Evolutionary conservation across 2,888 invertebrate genomes (phyloP), one percentile per base, ranked within the genome.

Genomic region (Arrhopalites spinosus): DNA sequence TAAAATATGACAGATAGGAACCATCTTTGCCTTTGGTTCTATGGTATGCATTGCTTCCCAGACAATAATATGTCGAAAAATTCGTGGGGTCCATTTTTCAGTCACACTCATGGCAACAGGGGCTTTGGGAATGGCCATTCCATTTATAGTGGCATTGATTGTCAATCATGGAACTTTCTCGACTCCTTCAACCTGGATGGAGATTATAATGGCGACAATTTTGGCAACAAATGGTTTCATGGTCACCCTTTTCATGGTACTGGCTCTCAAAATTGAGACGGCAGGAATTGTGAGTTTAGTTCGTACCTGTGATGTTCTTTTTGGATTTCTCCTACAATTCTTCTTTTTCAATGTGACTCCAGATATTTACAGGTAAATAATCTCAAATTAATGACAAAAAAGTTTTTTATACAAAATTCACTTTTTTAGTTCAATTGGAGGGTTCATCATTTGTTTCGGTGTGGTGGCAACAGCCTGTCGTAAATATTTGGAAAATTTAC

Each of bases 221-320:
- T 87, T 95, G 78, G 94, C 92, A 53, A 86, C 92, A 70, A 93
- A 94, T 83, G 94, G 94, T 87, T 95, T 94, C 86, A 88, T 93
- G 61, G 95, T 95, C 0, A 95, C 95, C 87, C 94, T 95, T 83
- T 87, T 95, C 73, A 86, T 95, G 47, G 95, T 95, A 20, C 88
- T 94, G 84, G 93, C 95, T 1, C 86, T 95, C 80, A 94, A 95
- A 85, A 88, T 93, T 86, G 95, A 95, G 84, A 94, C 95, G 86
- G 95, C 95, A 7, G 95, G 95, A 0, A 94, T 95, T 27, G 95
- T 95, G 1, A 92, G 95, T 0, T 93, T 95, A 78, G 94, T 95
- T 17, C 89, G 95, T 29, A 93, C 94, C 74, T 93, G 93, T 17
- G 95, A 95, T 85, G 95, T 95, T 81, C 92, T 95, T 0, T 95